Conservation (phyloP, 1,140 invertebrate species). For the Drosophila serrata region DNA sequence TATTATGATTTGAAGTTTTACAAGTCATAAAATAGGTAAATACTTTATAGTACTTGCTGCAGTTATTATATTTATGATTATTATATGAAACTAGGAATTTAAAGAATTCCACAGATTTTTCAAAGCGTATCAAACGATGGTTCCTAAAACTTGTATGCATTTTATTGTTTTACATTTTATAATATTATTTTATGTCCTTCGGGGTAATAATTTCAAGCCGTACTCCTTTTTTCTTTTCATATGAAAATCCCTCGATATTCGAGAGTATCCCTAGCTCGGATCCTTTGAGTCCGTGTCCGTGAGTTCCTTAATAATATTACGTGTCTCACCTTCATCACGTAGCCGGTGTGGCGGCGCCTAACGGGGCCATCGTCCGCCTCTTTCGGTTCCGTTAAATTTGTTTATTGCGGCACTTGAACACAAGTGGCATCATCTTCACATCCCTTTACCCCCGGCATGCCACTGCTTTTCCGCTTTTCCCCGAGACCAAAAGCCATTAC, state of each 20-base stretch:
- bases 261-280: conserved; percentile 5
- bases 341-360: conserved; percentile 29
- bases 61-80: no score
- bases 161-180: no score
- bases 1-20: not conserved
- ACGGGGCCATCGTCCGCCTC: conserved; percentile 39
- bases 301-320: conserved; percentile 12
- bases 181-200: no score
- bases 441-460: conserved; percentile 14
- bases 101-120: no score
- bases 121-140: no score
- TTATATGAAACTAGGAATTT: no score
- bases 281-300: no score
- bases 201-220: no score
- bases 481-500: conserved; percentile 38
- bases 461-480: conserved; percentile 1
- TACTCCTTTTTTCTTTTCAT: not conserved
- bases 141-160: no score
- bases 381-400: conserved; percentile 70
- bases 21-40: not conserved
- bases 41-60: no score
- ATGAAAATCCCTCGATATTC: not conserved
- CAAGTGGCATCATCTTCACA: conserved; percentile 77
- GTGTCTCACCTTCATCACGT: conserved; percentile 69
- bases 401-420: conserved; percentile 82